Evolutionary conservation across 2,797 vertebrate species (phyloP).

Genomic region (Hybognathus amarus): DNA sequence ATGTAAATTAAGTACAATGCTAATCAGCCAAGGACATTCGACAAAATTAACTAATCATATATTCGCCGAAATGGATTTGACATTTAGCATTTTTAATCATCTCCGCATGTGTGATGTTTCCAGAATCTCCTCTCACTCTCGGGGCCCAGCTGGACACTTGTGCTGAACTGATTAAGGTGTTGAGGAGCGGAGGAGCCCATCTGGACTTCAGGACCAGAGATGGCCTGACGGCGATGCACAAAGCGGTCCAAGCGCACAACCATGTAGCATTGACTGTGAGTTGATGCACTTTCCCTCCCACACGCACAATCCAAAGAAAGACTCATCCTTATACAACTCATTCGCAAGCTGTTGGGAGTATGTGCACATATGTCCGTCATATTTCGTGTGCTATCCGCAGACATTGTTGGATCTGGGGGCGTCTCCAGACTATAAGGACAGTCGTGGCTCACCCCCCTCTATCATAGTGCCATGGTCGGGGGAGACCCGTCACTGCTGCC

Average conservation of each 20-base stretch:
- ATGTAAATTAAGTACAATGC: background rate
- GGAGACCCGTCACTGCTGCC: slow-evolving; percentile 96
- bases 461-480: slow-evolving; percentile 95
- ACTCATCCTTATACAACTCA: slow-evolving; percentile 47
- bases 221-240: slow-evolving; percentile 92
- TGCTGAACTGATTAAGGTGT: slow-evolving; percentile 86
- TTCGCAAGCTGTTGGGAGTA: slow-evolving; percentile 44
- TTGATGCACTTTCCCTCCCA: slow-evolving; percentile 39
- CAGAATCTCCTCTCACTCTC: slow-evolving; percentile 95
- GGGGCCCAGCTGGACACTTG: slow-evolving; percentile 90
- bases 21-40: slow-evolving; percentile 21
- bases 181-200: slow-evolving; percentile 90
- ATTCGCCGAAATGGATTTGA: slow-evolving; percentile 21
- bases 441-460: slow-evolving; percentile 91
- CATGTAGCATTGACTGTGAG: slow-evolving; percentile 87
- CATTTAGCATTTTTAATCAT: slow-evolving; percentile 35
- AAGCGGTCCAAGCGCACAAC: slow-evolving; percentile 89
- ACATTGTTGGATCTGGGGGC: slow-evolving; percentile 94
- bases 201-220: slow-evolving; percentile 95
- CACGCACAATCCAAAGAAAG: slow-evolving; percentile 47
- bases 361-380: slow-evolving; percentile 44
- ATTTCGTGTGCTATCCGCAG: slow-evolving; percentile 67
- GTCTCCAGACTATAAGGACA: slow-evolving; percentile 96
- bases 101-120: slow-evolving; percentile 13
- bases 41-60: slow-evolving; percentile 23